Conservation (phyloP, 2,797 vertebrate genomes). For the Carcharodon carcharias region DNA sequence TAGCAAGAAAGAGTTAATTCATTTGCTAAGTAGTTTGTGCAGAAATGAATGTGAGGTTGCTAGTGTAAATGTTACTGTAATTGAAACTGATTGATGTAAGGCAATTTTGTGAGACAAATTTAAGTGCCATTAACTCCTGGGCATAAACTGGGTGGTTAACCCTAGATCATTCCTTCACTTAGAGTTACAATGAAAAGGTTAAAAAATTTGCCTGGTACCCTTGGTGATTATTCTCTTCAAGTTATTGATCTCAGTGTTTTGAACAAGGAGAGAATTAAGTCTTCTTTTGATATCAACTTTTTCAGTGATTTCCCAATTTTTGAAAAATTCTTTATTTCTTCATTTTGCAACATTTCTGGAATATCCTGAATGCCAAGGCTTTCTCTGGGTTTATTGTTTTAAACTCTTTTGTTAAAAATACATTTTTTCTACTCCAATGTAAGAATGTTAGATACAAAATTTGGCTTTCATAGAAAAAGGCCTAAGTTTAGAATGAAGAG, state of each 20-base stretch:
- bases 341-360: background rate
- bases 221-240: background rate
- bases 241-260: background rate
- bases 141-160: background rate
- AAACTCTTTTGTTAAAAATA: background rate
- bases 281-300: background rate
- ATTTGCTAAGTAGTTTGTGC: background rate
- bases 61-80: background rate
- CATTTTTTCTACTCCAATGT: too few relatives aligned
- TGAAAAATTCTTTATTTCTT: background rate
- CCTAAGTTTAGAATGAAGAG: background rate
- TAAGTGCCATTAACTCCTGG: background rate
- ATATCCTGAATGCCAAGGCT: background rate
- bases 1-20: background rate
- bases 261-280: background rate
- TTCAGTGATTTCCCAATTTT: background rate
- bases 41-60: background rate
- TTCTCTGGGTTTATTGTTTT: background rate
- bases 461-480: background rate
- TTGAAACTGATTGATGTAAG: background rate
- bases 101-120: background rate
- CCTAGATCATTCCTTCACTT: background rate
- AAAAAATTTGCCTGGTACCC: background rate
- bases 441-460: background rate
- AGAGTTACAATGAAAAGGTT: background rate